Evolutionary conservation across 2,797 vertebrate genomes (phyloP).

Genomic region (Sphenopsis melanotis): DNA sequence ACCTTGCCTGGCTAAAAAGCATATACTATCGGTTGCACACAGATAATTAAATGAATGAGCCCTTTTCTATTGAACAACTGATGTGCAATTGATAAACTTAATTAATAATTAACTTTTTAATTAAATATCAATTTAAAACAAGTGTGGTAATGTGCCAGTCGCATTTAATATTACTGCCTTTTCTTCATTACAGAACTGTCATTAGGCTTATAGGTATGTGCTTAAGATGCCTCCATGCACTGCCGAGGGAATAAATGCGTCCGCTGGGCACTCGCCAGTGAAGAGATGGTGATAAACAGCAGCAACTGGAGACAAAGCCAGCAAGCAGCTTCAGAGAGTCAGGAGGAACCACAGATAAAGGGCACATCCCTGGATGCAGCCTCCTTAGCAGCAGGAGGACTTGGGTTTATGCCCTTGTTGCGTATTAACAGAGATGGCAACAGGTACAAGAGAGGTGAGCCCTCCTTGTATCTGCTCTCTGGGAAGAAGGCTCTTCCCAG

Average conservation of each 20-base stretch:
- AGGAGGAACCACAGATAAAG: background rate
- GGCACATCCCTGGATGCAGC: background rate
- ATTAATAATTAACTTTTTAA: slow-evolving; percentile 88
- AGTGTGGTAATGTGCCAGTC: slow-evolving; percentile 68
- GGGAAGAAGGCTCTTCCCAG: background rate
- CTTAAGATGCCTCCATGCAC: slow-evolving; percentile 22
- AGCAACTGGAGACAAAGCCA: background rate
- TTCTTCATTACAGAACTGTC: slow-evolving; percentile 42
- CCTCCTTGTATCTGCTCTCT: background rate
- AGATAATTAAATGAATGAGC: slow-evolving; percentile 83
- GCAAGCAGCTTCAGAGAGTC: background rate
- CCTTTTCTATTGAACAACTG: slow-evolving; percentile 81
- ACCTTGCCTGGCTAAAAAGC: slow-evolving; percentile 79
- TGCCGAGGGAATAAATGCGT: slow-evolving; percentile 40
- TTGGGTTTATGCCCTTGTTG: background rate
- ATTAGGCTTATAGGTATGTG: slow-evolving; percentile 48
- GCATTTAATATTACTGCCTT: slow-evolving; percentile 65
- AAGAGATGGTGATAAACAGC: slow-evolving; percentile 8
- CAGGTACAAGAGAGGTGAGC: background rate
- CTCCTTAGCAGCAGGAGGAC: background rate
- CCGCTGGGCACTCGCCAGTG: slow-evolving; percentile 9
- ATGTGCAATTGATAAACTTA: slow-evolving; percentile 80
- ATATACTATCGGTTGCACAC: slow-evolving; percentile 75
- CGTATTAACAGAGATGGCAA: accelerated
- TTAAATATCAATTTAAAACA: slow-evolving; percentile 80